These are phyloP conservation scores for Drosophila mimetica DNA, from an alignment of 2,888 invertebrate genomes.

Conservation along the genomic window DNA sequence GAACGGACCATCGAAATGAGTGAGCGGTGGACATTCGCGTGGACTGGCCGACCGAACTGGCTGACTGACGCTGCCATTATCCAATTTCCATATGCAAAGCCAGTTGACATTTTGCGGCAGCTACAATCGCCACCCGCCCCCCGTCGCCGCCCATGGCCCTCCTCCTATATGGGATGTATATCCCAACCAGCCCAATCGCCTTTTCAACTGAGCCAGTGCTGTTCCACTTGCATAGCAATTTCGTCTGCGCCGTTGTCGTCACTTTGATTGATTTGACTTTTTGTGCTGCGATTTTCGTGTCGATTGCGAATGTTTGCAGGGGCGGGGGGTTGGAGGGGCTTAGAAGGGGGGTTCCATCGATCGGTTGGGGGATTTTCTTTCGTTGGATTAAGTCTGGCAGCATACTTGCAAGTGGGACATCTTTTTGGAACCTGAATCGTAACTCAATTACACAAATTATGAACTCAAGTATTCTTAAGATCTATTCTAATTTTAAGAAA, in stretches of 20 bases:
- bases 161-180: constrained; percentile 1
- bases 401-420: not conserved
- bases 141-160: constrained; percentile 10
- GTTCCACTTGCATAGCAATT: constrained; percentile 62
- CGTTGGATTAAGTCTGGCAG: constrained; percentile 12
- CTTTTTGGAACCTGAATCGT: not conserved
- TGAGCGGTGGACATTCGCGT: constrained; percentile 36
- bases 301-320: constrained; percentile 51
- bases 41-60: constrained; percentile 24
- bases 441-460: no score
- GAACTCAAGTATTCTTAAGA: no score
- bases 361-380: constrained; percentile 8
- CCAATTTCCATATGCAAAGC: constrained; percentile 77
- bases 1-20: constrained; percentile 22
- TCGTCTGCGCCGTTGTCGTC: constrained; percentile 54
- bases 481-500: no score
- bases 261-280: constrained; percentile 71
- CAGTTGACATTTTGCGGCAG: constrained; percentile 75
- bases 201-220: constrained; percentile 21
- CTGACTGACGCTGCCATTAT: constrained; percentile 64
- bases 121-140: constrained; percentile 50
- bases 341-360: constrained; percentile 6
- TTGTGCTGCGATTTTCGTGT: constrained; percentile 65
- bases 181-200: not conserved
- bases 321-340: not conserved